Conservation (phyloP, 2,797 vertebrate species). For the Emys orbicularis region DNA sequence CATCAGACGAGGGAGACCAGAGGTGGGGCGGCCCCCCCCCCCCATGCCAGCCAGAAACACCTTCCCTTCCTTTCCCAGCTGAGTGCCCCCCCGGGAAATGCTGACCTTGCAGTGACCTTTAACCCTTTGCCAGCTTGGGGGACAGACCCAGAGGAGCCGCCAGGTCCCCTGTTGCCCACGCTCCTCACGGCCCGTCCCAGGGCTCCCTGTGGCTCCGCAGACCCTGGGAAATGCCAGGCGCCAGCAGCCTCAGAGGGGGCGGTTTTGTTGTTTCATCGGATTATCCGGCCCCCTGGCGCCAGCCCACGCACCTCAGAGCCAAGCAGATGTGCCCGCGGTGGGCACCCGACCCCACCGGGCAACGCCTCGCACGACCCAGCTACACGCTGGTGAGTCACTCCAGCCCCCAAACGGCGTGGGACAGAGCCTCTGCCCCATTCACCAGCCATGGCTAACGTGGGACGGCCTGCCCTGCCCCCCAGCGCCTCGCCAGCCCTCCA, state of each 20-base stretch:
- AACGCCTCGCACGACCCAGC: neutral
- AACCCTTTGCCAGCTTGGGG: neutral
- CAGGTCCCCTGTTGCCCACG: neutral
- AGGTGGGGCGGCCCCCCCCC: neutral
- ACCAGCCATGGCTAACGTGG: no score
- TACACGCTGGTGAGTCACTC: neutral
- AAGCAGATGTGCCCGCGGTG: neutral
- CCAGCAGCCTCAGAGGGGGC: neutral
- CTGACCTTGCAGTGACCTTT: neutral
- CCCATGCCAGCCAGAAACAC: neutral
- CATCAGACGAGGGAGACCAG: no score
- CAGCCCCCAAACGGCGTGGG: no score
- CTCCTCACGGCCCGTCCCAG: neutral
- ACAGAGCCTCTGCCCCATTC: no score
- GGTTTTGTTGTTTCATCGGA: neutral
- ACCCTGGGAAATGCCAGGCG: constrained; percentile 56
- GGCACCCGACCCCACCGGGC: neutral
- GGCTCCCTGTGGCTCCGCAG: constrained; percentile 39
- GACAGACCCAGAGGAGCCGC: neutral
- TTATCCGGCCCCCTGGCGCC: neutral
- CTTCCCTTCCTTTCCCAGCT: neutral
- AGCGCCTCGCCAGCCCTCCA: neutral
- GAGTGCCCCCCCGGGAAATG: neutral
- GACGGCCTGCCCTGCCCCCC: neutral
- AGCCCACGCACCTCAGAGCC: neutral